Percentiles rank a stretch among this genome's conserved stretches.
Conservation (phyloP, 2,797 vertebrate genomes). For the Sorex maritimensis region DNA sequence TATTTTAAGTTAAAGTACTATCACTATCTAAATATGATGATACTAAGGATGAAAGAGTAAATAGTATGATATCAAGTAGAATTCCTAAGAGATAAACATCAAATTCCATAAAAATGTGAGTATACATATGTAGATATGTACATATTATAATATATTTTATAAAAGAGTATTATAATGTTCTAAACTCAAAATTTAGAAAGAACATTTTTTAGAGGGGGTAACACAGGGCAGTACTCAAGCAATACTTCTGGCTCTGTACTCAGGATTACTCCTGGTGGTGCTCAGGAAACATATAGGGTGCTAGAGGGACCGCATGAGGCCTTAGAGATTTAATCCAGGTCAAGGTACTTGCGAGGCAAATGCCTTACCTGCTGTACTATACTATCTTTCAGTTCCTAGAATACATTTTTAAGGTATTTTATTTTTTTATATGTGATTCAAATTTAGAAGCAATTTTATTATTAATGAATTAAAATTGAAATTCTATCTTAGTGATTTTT, state of each 20-base stretch:
- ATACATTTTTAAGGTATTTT: constrained; percentile 9
- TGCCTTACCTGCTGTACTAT: too few species aligned
- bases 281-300: too few species aligned
- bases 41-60: constrained; percentile 28
- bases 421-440: constrained; percentile 45
- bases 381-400: constrained; percentile 21
- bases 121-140: background rate
- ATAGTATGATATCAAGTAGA: constrained; percentile 1
- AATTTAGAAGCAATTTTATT: constrained; percentile 62
- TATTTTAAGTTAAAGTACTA: constrained; percentile 30
- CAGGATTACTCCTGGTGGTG: too few species aligned
- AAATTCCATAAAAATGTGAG: background rate
- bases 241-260: too few species aligned
- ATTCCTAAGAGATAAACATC: constrained; percentile 25
- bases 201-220: too few species aligned
- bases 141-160: too few species aligned
- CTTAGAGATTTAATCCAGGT: too few species aligned
- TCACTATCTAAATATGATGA: background rate
- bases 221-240: too few species aligned
- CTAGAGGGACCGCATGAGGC: too few species aligned
- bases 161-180: too few species aligned
- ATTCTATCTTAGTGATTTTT: constrained; percentile 11
- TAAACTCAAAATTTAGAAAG: too few species aligned
- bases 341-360: too few species aligned
- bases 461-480: constrained; percentile 43